Evolutionary conservation across 2,888 invertebrate genomes (phyloP).

Genomic region (Marasmarcha lunaedactyla): DNA sequence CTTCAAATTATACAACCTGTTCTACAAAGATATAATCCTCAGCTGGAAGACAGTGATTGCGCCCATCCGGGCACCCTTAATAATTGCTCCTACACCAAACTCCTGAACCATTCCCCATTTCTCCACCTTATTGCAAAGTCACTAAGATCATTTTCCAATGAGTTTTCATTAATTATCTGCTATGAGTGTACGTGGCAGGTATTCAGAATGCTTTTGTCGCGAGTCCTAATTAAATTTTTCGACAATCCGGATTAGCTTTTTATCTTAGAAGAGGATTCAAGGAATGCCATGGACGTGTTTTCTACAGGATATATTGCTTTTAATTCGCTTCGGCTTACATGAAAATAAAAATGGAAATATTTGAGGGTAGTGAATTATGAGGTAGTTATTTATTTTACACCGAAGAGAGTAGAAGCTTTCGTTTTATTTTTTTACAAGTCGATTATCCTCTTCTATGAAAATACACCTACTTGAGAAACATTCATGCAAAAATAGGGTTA

Average conservation of each 20-base stretch:
- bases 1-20: no score
- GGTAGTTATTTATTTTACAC: no score
- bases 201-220: neutral
- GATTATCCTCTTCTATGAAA: no score
- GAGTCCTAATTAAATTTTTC: slow-evolving; percentile 2
- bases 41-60: neutral
- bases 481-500: no score
- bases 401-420: no score
- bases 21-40: no score
- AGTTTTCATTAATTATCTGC: neutral
- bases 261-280: neutral
- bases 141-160: neutral
- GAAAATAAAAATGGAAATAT: no score
- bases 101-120: neutral
- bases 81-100: neutral
- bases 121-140: neutral
- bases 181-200: neutral
- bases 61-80: neutral
- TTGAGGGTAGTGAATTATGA: no score
- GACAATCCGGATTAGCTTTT: slow-evolving; percentile 1
- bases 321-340: no score
- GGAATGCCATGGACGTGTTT: neutral
- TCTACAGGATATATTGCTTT: no score
- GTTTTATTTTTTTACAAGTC: no score
- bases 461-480: no score